Base-by-base conservation (phyloP, 2,888 invertebrate species). In the Noctua fimbriata region DNA sequence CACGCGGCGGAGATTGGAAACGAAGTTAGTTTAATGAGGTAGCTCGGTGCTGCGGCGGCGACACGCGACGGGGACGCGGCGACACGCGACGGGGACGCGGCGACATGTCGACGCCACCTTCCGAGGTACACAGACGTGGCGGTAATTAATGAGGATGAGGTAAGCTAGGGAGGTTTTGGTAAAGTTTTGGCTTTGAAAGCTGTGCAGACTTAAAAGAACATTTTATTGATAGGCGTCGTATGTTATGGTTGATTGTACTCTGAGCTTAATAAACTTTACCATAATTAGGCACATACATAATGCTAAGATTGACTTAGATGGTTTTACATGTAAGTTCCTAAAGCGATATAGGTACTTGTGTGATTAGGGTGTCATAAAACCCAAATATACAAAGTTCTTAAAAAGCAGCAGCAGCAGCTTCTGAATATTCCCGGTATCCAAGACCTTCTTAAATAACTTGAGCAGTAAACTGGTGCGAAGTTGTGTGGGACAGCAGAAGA, bases 11-110 rank as follows among this genome's bases (percentile, higher is more conserved):
- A 89, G 89, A 88, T 88, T 89, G 88, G 47, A 89, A 87, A 87
- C 87, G 76, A 88, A 88, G 78, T 89, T 86, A 84, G 81, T 86
- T 87, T 89, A 88, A 89, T 88, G 89, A 89, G 86, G 81, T 76
- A 88, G 85, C 87, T 81, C 78, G 66, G 76, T 70, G 88, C 55
- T 82, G 78, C 83, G 82, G 81, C 24, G 70, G 77, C 84, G 58
- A 32, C 63, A 83, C 44, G 70, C 63, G 67, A 21, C 75, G 69
- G 66, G 58, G 60, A 36, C 69, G 80, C 24, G 70, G 77, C 84
- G 58, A 28, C 58, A 83, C 41, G 70, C 60, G 67, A n/a, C 75
- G 69, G 66, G 58, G 60, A 36, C 69, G 41, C 69, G 71, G 52
- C 65, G 72, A 70, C 77, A 73, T 79, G 83, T 72, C 79, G 73